Evolutionary conservation across 2,888 invertebrate species (phyloP).

Genomic region (Agrilus mali): DNA sequence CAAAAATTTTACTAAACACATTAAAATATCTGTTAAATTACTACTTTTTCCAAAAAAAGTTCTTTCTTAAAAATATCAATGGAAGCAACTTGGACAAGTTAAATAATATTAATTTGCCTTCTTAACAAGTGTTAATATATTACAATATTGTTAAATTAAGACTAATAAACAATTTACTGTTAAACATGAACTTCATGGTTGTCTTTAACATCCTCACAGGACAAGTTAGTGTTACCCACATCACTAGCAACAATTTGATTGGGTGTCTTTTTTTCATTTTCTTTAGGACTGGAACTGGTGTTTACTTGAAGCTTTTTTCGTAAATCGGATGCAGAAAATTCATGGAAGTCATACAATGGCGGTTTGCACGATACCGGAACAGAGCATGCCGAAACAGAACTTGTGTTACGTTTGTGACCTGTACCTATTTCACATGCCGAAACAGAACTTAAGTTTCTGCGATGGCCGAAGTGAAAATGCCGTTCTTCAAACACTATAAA

Average conservation of each 20-base stretch:
- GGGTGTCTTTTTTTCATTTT: conserved; percentile 1
- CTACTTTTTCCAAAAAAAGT: too few species aligned
- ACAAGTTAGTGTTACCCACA: conserved; percentile 2
- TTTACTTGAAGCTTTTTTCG: neutral
- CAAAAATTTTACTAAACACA: too few species aligned
- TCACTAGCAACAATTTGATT: neutral
- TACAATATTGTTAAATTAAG: conserved; percentile 2
- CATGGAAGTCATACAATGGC: conserved; percentile 2
- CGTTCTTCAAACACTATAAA: conserved; percentile 64
- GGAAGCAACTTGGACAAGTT: conserved; percentile 11
- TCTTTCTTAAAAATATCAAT: neutral
- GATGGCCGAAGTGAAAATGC: conserved; percentile 32
- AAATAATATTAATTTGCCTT: conserved; percentile 2
- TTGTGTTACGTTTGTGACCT: conserved; percentile 17
- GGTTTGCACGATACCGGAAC: conserved; percentile 1
- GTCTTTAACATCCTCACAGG: conserved; percentile 3
- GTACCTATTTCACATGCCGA: conserved; percentile 22
- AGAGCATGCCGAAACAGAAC: conserved; percentile 6
- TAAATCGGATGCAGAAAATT: conserved; percentile 3
- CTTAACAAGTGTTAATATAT: conserved; percentile 8
- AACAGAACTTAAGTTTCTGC: conserved; percentile 25
- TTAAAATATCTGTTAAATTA: too few species aligned
- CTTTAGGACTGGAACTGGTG: neutral
- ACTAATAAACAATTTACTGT: conserved; percentile 8
- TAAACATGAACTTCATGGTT: conserved; percentile 9